A percentile compares a stretch with the other conserved stretches of the same genome.
Conservation (phyloP, 2,888 invertebrate genomes). For the Scrobipalpa costella region DNA sequence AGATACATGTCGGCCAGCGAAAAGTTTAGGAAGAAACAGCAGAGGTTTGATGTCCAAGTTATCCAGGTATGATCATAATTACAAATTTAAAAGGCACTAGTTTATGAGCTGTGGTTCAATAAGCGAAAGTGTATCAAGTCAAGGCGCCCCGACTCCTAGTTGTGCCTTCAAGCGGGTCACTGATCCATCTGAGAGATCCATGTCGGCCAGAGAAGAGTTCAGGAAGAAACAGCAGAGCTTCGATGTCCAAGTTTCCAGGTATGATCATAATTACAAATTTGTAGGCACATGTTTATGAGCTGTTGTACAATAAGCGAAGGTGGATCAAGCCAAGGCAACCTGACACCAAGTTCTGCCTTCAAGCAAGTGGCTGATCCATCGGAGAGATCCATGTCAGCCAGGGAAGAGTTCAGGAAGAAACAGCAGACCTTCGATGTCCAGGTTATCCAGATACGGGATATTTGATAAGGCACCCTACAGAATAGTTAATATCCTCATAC, state of each 20-base stretch:
- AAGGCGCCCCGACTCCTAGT: constrained; percentile 70
- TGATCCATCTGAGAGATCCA: constrained; percentile 45
- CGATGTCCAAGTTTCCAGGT: constrained; percentile 65
- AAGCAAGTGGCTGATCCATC: constrained; percentile 53
- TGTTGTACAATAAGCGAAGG: constrained; percentile 66
- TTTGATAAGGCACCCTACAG: too few relatives aligned
- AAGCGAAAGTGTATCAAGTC: constrained; percentile 61
- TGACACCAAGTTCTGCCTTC: constrained; percentile 61
- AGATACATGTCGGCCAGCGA: constrained; percentile 57
- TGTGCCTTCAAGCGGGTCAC: constrained; percentile 54
- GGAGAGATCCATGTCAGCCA: constrained; percentile 53
- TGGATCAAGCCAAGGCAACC: constrained; percentile 62
- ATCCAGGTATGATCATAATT: constrained; percentile 15
- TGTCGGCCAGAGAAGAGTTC: constrained; percentile 64
- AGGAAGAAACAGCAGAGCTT: constrained; percentile 77
- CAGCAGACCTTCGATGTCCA: constrained; percentile 77
- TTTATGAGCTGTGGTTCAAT: constrained; percentile 61
- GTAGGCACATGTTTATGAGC: constrained; percentile 40
- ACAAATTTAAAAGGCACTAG: not conserved
- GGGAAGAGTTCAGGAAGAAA: constrained; percentile 72
- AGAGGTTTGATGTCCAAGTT: constrained; percentile 76
- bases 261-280: not conserved
- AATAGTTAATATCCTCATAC: too few relatives aligned
- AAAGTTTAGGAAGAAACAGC: constrained; percentile 75
- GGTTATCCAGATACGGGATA: constrained; percentile 46